These are phyloP conservation scores for Thoracochromis brauschi DNA, from an alignment of 2,113 vertebrate genomes.

Conservation along the genomic window DNA sequence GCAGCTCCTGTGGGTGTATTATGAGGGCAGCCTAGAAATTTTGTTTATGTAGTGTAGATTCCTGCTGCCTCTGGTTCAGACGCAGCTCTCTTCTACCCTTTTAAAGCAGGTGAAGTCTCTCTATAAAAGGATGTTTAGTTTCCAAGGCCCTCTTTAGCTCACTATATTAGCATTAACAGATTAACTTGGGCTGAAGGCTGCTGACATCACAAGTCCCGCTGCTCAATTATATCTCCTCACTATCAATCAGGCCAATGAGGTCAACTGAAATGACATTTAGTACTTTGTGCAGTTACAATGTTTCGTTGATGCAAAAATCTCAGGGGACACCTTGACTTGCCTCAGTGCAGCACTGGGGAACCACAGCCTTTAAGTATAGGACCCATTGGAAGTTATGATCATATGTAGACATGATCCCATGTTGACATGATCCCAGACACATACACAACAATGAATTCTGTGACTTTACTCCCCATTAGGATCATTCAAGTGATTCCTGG, in stretches of 20 bases:
- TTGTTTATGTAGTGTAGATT: background rate
- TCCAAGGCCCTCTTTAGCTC: background rate
- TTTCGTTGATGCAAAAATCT: background rate
- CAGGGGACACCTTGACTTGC: background rate
- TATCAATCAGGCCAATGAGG: background rate
- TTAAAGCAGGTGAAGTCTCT: background rate
- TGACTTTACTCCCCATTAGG: background rate
- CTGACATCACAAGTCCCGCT: background rate
- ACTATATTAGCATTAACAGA: background rate
- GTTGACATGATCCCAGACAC: background rate
- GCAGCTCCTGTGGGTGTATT: background rate
- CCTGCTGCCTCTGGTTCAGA: background rate
- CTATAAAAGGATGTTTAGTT: background rate
- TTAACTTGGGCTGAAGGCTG: background rate
- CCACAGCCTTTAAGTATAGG: background rate
- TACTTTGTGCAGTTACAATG: background rate
- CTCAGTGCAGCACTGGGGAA: background rate
- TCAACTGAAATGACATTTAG: background rate
- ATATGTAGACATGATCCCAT: too few relatives aligned
- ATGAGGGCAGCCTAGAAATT: background rate
- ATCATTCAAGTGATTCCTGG: background rate
- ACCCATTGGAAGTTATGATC: background rate
- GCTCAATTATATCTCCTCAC: background rate
- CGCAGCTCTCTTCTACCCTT: too few relatives aligned
- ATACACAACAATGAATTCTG: background rate